A percentile compares a stretch with the other conserved stretches of the same genome.
These are phyloP conservation scores for Euleptes europaea DNA, from an alignment of 2,113 vertebrate species.

Conservation along the genomic window DNA sequence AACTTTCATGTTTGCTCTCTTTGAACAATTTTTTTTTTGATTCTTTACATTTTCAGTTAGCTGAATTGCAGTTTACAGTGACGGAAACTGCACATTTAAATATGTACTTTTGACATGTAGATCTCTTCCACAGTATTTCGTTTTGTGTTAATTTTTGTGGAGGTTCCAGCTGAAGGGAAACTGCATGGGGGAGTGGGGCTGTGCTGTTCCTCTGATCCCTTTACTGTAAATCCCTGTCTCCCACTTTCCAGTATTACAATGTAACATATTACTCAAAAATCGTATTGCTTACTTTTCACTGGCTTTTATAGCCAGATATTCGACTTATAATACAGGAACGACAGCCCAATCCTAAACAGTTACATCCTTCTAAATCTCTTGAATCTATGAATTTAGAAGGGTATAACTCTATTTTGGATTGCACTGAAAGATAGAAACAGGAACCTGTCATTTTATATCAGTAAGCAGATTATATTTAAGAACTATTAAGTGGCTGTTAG, in stretches of 20 bases:
- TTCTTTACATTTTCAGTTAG: not conserved
- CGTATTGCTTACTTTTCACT: not conserved
- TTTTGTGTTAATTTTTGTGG: constrained; percentile 34
- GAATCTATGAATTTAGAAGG: too few relatives aligned
- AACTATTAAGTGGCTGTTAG: not conserved
- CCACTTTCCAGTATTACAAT: not conserved
- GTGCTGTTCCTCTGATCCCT: not conserved
- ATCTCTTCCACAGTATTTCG: constrained; percentile 7
- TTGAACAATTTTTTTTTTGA: too few relatives aligned
- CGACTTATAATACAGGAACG: too few relatives aligned
- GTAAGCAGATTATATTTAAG: not conserved
- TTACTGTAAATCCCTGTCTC: not conserved
- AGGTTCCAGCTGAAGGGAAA: not conserved
- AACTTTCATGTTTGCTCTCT: constrained; percentile 37
- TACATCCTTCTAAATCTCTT: too few relatives aligned
- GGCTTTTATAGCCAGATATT: not conserved
- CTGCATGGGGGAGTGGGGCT: constrained; percentile 3
- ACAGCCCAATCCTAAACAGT: too few relatives aligned
- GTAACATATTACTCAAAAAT: not conserved
- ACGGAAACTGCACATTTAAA: constrained; percentile 28
- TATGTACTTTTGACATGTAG: constrained; percentile 25
- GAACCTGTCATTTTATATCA: not conserved
- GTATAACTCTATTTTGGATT: too few relatives aligned
- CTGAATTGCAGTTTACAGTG: constrained; percentile 22
- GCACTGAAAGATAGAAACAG: not conserved